These are phyloP conservation scores for Platypus cylindrus DNA, from an alignment of 2,888 invertebrate genomes.

Conservation along the genomic window DNA sequence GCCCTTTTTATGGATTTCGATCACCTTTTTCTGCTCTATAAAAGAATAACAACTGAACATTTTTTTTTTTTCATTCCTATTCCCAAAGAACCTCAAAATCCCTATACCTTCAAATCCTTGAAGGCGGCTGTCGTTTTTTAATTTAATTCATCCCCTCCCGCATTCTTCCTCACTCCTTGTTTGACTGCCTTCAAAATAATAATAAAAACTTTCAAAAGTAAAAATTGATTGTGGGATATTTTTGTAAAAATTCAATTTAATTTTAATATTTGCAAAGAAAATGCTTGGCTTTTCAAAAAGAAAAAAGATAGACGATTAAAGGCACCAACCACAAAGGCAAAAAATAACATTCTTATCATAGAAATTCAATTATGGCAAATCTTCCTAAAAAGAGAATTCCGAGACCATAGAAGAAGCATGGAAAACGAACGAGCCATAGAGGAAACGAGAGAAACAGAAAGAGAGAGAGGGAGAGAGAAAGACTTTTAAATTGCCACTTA, in stretches of 20 bases:
- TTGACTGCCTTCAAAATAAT: background rate
- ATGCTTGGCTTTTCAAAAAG: conserved; percentile 16
- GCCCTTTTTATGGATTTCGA: background rate
- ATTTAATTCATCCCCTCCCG: conserved; percentile 9
- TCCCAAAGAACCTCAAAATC: conserved; percentile 3
- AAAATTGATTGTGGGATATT: conserved; percentile 15
- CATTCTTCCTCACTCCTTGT: background rate
- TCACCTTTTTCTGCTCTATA: background rate
- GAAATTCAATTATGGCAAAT: conserved; percentile 30
- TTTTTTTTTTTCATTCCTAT: conserved; percentile 3
- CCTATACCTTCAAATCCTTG: conserved; percentile 2
- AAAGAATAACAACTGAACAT: conserved; percentile 6
- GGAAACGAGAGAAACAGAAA: background rate
- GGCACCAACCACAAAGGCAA: conserved; percentile 18
- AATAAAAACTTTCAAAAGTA: conserved; percentile 11
- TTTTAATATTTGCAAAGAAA: conserved; percentile 16
- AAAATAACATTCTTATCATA: conserved; percentile 25
- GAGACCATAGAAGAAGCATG: too few species aligned
- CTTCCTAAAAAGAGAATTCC: conserved; percentile 22
- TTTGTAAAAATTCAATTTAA: conserved; percentile 19
- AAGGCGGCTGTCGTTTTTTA: conserved; percentile 6
- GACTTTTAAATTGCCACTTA: conserved; percentile 27
- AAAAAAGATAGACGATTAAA: conserved; percentile 17
- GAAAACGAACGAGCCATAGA: too few species aligned
- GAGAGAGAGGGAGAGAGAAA: background rate